These are phyloP conservation scores for Catotricha subobsoleta DNA, from an alignment of 2,888 invertebrate species.

Conservation along the genomic window DNA sequence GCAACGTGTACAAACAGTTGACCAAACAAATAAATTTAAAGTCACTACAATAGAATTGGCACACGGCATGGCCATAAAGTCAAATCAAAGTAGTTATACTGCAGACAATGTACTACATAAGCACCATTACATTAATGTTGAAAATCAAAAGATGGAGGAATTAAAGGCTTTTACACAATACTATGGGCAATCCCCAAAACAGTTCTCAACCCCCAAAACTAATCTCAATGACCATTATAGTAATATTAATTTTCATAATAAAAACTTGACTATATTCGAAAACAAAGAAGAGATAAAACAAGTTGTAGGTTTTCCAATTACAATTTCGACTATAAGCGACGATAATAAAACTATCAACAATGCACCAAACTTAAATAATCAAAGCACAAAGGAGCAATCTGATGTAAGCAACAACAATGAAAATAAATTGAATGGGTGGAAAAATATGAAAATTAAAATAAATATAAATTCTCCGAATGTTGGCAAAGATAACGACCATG, in stretches of 20 bases:
- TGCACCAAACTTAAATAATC: slow-evolving; percentile 5
- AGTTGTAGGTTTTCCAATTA: background rate
- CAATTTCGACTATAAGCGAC: background rate
- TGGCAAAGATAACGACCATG: slow-evolving; percentile 3
- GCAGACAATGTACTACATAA: background rate
- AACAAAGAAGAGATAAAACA: background rate
- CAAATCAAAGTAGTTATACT: background rate
- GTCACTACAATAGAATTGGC: background rate
- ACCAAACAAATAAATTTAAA: background rate
- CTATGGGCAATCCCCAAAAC: background rate
- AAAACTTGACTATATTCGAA: background rate
- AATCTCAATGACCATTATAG: background rate
- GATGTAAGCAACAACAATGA: slow-evolving; percentile 1
- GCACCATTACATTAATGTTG: background rate
- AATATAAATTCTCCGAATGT: background rate
- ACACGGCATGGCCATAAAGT: background rate
- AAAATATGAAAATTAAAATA: slow-evolving; percentile 3
- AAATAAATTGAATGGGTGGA: background rate
- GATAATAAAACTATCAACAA: slow-evolving; percentile 3
- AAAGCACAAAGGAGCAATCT: slow-evolving; percentile 1
- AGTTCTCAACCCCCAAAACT: background rate
- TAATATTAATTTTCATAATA: slow-evolving; percentile 1
- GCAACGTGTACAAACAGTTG: background rate
- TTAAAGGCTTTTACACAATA: no score
- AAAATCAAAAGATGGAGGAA: background rate